Conservation (phyloP, 2,888 invertebrate species). For the Noctuana brunneofusca region DNA sequence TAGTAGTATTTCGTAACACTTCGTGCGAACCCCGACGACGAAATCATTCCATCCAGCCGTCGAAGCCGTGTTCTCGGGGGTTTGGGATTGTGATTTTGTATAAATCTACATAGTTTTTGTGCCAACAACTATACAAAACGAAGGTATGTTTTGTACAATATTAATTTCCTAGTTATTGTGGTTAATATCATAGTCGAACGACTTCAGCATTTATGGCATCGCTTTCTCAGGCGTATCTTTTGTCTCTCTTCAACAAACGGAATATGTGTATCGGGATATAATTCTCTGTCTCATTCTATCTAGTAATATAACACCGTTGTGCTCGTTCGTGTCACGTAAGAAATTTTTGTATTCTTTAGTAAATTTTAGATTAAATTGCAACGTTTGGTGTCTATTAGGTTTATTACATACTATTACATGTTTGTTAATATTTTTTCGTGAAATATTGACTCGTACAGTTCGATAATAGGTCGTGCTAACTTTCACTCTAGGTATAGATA, state of each 20-base stretch:
- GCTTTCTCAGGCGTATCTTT: constrained; percentile 77
- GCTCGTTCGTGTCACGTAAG: constrained; percentile 83
- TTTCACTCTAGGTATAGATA: constrained; percentile 82
- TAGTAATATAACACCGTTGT: constrained; percentile 83
- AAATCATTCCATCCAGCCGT: constrained; percentile 83
- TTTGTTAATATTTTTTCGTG: constrained; percentile 49
- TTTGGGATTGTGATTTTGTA: constrained; percentile 78
- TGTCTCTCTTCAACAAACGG: constrained; percentile 69
- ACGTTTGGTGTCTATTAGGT: constrained; percentile 22
- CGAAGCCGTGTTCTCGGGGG: constrained; percentile 82
- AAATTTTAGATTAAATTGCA: constrained; percentile 32
- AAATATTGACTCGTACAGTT: constrained; percentile 46
- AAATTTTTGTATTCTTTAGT: constrained; percentile 75
- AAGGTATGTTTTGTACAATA: constrained; percentile 64
- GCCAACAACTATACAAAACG: constrained; percentile 78
- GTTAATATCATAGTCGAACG: constrained; percentile 62
- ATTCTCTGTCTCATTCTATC: constrained; percentile 75
- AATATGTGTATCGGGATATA: constrained; percentile 67
- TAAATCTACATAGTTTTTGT: constrained; percentile 75
- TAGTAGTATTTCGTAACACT: constrained; percentile 63
- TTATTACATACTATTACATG: constrained; percentile 50
- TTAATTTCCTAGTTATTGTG: constrained; percentile 51
- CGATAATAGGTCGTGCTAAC: constrained; percentile 76
- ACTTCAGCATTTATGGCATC: constrained; percentile 81
- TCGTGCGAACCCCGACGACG: constrained; percentile 77